A percentile compares a stretch with the other conserved stretches of the same genome.
phyloP scores from a whole-genome alignment of 2,797 vertebrate species.

The Hemitrygon akajei region DNA sequence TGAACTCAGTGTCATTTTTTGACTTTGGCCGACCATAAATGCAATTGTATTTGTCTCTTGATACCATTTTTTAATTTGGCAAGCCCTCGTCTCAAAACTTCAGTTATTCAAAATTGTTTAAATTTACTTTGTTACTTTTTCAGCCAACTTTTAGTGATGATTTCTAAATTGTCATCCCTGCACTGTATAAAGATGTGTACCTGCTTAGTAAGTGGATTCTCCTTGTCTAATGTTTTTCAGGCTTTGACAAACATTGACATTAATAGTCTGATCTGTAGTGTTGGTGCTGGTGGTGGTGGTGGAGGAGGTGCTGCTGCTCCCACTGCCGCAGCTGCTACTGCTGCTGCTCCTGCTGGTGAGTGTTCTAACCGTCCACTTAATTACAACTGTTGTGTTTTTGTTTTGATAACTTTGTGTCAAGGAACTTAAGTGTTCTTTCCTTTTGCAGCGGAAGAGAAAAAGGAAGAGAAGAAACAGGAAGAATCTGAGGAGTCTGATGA shows the following conservation, averaged over 20 bases:
- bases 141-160: no score
- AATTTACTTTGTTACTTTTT: no score
- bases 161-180: no score
- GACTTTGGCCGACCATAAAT: no score
- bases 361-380: neutral
- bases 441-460: conserved; percentile 82
- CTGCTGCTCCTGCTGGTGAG: conserved; percentile 59
- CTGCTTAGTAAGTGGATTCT: no score
- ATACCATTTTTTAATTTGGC: no score
- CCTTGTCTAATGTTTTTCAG: conserved; percentile 50
- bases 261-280: conserved; percentile 88
- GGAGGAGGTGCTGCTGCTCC: conserved; percentile 54
- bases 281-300: conserved; percentile 80
- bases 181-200: no score
- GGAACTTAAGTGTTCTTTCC: neutral
- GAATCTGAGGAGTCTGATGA: conserved; percentile 94
- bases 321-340: conserved; percentile 49
- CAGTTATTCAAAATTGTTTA: no score
- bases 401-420: no score
- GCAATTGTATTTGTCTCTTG: no score
- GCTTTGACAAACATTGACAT: conserved; percentile 83
- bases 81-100: no score
- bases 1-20: no score
- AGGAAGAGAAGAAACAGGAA: conserved; percentile 95
- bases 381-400: neutral